These are phyloP conservation scores for Copsychus sechellarum DNA, from an alignment of 2,113 vertebrate species.

Conservation along the genomic window DNA sequence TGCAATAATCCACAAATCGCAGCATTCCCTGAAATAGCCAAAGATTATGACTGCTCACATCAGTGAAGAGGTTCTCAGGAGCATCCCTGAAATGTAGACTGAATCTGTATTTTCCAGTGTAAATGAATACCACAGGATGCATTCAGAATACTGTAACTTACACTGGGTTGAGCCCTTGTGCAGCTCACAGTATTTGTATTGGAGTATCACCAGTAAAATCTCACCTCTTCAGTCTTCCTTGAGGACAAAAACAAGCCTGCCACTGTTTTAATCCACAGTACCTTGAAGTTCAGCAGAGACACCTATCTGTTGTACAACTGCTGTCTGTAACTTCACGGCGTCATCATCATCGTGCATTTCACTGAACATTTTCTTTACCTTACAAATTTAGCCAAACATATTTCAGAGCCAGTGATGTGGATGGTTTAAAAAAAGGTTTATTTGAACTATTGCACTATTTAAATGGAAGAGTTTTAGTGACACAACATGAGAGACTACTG, in stretches of 20 bases:
- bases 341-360: neutral
- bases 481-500: neutral
- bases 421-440: neutral
- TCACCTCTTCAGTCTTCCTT: neutral
- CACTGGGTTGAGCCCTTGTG: neutral
- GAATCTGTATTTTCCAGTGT: neutral
- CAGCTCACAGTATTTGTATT: neutral
- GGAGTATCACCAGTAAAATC: neutral
- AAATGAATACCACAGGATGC: neutral
- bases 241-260: neutral
- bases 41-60: neutral
- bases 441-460: neutral
- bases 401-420: neutral
- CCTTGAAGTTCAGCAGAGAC: neutral
- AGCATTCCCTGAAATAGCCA: neutral
- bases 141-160: fast-evolving
- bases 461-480: neutral
- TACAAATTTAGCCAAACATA: neutral
- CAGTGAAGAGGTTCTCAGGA: neutral
- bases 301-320: neutral
- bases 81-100: neutral
- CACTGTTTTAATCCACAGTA: neutral
- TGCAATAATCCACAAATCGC: neutral
- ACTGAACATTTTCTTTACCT: neutral
- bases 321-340: neutral